Conservation (phyloP, 1,140 invertebrate species). For the Drosophila yakuba region DNA sequence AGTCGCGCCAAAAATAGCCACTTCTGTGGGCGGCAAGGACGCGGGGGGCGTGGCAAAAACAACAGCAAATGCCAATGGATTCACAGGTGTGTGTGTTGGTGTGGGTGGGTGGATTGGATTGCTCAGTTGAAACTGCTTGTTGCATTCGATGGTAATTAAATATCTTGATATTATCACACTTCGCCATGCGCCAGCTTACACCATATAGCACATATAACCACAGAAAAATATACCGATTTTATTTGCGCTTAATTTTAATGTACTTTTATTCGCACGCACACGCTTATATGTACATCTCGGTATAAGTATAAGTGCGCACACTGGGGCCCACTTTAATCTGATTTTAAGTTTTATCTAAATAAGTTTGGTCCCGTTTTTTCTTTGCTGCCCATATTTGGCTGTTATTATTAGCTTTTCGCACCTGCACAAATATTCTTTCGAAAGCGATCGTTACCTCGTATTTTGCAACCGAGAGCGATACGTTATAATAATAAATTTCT, state of each 20-base stretch:
- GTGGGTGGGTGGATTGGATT: slow-evolving; percentile 20
- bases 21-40: slow-evolving; percentile 18
- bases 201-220: neutral
- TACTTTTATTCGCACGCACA: slow-evolving; percentile 22
- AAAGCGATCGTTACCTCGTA: slow-evolving; percentile 28
- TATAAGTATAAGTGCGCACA: slow-evolving; percentile 11
- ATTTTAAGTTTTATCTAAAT: slow-evolving; percentile 4
- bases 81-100: slow-evolving; percentile 32
- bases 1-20: slow-evolving; percentile 62
- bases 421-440: slow-evolving; percentile 26
- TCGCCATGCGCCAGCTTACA: neutral
- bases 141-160: slow-evolving; percentile 4
- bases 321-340: slow-evolving; percentile 6
- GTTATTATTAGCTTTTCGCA: slow-evolving; percentile 20
- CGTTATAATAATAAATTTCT: slow-evolving; percentile 20
- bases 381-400: slow-evolving; percentile 34
- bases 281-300: neutral
- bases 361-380: neutral
- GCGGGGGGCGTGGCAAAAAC: slow-evolving; percentile 13
- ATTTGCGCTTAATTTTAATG: slow-evolving; percentile 27
- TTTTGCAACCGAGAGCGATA: slow-evolving; percentile 25
- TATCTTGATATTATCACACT: slow-evolving; percentile 3
- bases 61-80: slow-evolving; percentile 22
- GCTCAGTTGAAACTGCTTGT: slow-evolving; percentile 23
- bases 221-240: slow-evolving; percentile 6